phyloP scores from a whole-genome alignment of 2,888 invertebrate species.

The Phanerotoma sp. region DNA sequence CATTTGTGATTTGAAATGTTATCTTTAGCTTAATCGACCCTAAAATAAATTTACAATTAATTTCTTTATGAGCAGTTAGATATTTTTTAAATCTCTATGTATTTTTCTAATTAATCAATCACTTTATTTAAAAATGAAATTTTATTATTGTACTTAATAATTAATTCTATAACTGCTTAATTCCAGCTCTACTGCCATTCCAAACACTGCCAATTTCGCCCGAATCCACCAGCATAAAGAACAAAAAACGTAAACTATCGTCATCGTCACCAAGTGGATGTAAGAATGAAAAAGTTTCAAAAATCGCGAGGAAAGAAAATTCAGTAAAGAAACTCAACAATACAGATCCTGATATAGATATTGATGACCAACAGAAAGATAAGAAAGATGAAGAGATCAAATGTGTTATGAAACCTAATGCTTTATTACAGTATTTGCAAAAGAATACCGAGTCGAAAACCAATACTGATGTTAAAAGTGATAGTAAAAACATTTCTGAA shows the following conservation, averaged over 20 bases:
- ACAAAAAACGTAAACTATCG: slow-evolving; percentile 49
- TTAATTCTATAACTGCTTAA: too few relatives aligned
- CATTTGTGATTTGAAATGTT: too few relatives aligned
- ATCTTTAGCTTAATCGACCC: too few relatives aligned
- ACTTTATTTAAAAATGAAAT: too few relatives aligned
- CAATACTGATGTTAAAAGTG: too few relatives aligned
- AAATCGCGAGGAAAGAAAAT: slow-evolving; percentile 43
- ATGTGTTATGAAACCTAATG: slow-evolving; percentile 27
- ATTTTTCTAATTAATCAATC: too few relatives aligned
- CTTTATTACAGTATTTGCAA: slow-evolving; percentile 30
- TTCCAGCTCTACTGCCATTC: slow-evolving; percentile 48
- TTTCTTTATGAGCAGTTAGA: too few relatives aligned
- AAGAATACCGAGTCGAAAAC: slow-evolving; percentile 12
- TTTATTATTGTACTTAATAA: too few relatives aligned
- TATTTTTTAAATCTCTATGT: too few relatives aligned
- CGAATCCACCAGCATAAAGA: slow-evolving; percentile 35
- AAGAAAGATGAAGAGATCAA: slow-evolving; percentile 34
- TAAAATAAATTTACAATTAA: too few relatives aligned
- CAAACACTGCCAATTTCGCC: slow-evolving; percentile 40
- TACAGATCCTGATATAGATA: slow-evolving; percentile 16
- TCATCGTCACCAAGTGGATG: slow-evolving; percentile 38
- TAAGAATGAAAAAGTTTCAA: slow-evolving; percentile 44
- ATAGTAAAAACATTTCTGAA: too few relatives aligned
- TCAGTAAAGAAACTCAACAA: too few relatives aligned
- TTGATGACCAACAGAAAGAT: slow-evolving; percentile 2